Evolutionary conservation across 2,888 invertebrate species (phyloP).

Genomic region (Pachycephus smyrnensis): DNA sequence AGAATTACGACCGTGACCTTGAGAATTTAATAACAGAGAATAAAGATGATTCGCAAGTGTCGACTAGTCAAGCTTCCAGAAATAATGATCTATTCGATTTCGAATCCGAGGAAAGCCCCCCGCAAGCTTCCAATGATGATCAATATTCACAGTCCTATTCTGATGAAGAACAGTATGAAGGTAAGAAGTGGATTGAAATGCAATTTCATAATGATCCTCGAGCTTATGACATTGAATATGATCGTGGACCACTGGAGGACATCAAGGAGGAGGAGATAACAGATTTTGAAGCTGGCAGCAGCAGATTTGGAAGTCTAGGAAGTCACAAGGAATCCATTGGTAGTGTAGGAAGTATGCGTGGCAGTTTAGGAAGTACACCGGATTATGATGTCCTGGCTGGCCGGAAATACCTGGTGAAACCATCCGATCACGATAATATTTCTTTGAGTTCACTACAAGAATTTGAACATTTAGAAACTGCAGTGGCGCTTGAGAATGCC

Average conservation of each 20-base stretch:
- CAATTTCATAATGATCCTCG: constrained; percentile 81
- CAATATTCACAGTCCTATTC: constrained; percentile 61
- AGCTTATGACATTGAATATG: constrained; percentile 82
- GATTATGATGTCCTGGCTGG: constrained; percentile 89
- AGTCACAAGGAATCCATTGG: constrained; percentile 85
- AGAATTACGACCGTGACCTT: constrained; percentile 72
- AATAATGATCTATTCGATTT: constrained; percentile 59
- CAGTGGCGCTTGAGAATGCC: constrained; percentile 81
- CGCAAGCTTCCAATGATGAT: constrained; percentile 60
- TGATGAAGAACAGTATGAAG: constrained; percentile 69
- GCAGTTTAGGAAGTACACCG: constrained; percentile 91
- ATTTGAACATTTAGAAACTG: constrained; percentile 91
- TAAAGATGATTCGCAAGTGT: constrained; percentile 35
- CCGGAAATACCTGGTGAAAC: constrained; percentile 83
- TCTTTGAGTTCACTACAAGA: constrained; percentile 94
- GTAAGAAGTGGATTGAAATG: constrained; percentile 91
- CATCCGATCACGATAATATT: constrained; percentile 91
- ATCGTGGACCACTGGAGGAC: constrained; percentile 87
- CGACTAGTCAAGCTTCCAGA: constrained; percentile 27
- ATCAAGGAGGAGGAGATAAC: constrained; percentile 93
- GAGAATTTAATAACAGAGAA: constrained; percentile 63
- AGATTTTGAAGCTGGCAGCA: constrained; percentile 82
- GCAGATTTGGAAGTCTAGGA: constrained; percentile 81
- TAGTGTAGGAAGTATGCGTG: constrained; percentile 82
- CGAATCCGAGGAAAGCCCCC: constrained; percentile 64